phyloP scores from a whole-genome alignment of 2,888 invertebrate species.

The Willowsia nigromaculata region DNA sequence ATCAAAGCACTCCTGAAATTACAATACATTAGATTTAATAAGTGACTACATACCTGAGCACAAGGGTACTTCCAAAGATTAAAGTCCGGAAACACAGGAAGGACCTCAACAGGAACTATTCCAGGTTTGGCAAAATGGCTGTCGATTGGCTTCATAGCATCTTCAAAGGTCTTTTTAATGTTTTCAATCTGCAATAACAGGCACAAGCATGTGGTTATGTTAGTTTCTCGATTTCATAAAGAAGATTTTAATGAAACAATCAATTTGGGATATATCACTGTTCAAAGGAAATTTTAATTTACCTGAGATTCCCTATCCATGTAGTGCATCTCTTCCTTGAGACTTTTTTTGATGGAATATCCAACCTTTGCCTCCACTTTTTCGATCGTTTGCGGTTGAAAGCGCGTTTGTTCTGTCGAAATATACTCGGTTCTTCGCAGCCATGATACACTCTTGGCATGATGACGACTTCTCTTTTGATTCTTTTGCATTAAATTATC shows the following conservation, averaged over 20 bases:
- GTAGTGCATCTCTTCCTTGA: slow-evolving; percentile 81
- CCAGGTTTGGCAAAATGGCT: slow-evolving; percentile 60
- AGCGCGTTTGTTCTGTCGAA: slow-evolving; percentile 58
- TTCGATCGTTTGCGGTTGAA: slow-evolving; percentile 93
- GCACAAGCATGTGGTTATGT: too few relatives aligned
- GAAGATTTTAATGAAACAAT: not conserved
- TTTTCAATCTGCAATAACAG: slow-evolving; percentile 89
- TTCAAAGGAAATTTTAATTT: not conserved
- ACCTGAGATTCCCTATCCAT: slow-evolving; percentile 78
- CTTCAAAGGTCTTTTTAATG: slow-evolving; percentile 88
- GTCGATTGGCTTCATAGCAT: slow-evolving; percentile 57
- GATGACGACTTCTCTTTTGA: slow-evolving; percentile 89
- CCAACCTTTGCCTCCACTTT: slow-evolving; percentile 99
- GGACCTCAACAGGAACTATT: slow-evolving; percentile 55
- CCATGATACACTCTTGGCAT: slow-evolving; percentile 83
- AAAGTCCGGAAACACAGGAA: slow-evolving; percentile 62
- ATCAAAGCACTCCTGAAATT: too few relatives aligned
- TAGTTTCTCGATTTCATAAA: too few relatives aligned
- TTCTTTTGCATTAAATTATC: slow-evolving; percentile 83
- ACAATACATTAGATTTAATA: too few relatives aligned
- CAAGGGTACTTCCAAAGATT: slow-evolving; percentile 60
- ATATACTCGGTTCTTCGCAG: slow-evolving; percentile 65
- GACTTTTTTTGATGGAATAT: slow-evolving; percentile 96
- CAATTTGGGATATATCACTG: not conserved
- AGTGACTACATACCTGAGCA: slow-evolving; percentile 80